Evolutionary conservation across 92 coral and sea anemone species (phyloP).

Genomic region (Porites rus): DNA sequence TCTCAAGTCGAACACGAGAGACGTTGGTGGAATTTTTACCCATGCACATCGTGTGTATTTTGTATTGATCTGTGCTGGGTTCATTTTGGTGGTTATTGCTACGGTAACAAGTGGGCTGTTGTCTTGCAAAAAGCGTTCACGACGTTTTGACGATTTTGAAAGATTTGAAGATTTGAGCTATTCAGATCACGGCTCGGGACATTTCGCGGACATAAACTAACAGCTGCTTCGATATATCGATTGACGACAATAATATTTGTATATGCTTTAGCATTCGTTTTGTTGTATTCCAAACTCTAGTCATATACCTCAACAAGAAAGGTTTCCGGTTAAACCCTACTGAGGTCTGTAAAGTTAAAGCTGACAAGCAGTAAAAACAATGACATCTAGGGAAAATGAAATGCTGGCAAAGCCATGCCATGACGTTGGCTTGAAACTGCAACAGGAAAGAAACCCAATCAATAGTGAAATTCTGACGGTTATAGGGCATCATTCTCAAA

Average conservation of each 20-base stretch:
- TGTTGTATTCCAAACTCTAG: no score
- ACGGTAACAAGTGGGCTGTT: conserved; percentile 20
- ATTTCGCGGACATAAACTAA: conserved; percentile 30
- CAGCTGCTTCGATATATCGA: background rate
- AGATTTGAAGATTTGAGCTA: conserved; percentile 16
- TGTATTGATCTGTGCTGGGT: conserved; percentile 19
- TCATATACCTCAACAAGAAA: no score
- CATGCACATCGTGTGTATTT: background rate
- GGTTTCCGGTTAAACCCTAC: no score
- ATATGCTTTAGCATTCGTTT: no score
- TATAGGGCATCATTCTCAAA: no score
- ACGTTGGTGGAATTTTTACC: conserved; percentile 1
- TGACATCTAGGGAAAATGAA: no score
- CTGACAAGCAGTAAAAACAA: no score
- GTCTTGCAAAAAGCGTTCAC: background rate
- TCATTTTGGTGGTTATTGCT: conserved; percentile 8
- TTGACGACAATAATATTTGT: background rate
- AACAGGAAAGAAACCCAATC: no score
- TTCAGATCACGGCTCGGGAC: conserved; percentile 18
- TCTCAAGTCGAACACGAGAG: background rate
- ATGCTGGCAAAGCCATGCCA: no score
- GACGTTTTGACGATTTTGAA: conserved; percentile 28
- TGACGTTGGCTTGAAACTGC: no score
- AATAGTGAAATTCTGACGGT: no score
- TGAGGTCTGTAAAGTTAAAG: no score